phyloP scores from a whole-genome alignment of 2,797 vertebrate species.

The Cyclura pinguis region DNA sequence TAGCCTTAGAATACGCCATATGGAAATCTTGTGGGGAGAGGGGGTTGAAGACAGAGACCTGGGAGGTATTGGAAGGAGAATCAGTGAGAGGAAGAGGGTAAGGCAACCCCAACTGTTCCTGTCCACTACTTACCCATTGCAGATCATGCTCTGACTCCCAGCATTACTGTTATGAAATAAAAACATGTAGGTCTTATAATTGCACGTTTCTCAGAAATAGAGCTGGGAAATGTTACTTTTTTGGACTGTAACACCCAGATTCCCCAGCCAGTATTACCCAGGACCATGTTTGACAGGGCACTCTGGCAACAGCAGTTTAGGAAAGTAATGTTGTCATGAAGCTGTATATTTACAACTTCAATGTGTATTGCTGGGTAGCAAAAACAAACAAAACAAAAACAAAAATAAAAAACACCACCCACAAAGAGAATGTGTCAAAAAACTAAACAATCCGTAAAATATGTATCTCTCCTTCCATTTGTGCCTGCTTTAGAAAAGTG shows the following conservation, averaged over 20 bases:
- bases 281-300: too few species aligned
- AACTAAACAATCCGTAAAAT: constrained; percentile 62
- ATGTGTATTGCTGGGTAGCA: constrained; percentile 10
- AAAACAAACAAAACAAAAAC: too few species aligned
- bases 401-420: constrained; percentile 39
- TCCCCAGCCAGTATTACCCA: too few species aligned
- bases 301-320: too few species aligned
- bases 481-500: constrained; percentile 34
- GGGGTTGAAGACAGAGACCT: too few species aligned
- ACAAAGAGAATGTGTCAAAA: constrained; percentile 54
- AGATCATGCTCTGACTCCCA: neutral
- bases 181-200: neutral
- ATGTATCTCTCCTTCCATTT: constrained; percentile 28
- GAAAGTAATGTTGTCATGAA: too few species aligned
- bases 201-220: neutral
- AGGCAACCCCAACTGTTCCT: neutral
- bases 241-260: too few species aligned
- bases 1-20: neutral
- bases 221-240: too few species aligned
- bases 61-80: too few species aligned
- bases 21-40: neutral
- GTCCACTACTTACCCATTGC: neutral
- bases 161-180: neutral
- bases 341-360: neutral
- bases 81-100: too few species aligned